These are phyloP conservation scores for Periphyllus acericola DNA, from an alignment of 2,888 invertebrate genomes.

Conservation along the genomic window DNA sequence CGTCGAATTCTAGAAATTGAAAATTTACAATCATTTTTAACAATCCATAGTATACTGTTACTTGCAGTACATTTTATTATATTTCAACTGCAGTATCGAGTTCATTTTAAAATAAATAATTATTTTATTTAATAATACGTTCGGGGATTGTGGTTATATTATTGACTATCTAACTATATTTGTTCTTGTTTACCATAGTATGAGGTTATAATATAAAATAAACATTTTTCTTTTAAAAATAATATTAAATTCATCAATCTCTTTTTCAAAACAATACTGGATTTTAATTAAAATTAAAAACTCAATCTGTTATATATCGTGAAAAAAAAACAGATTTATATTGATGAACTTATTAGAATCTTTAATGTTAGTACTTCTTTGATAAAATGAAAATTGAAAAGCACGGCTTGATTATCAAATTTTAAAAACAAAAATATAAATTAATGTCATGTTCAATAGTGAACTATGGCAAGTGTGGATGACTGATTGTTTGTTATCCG, in stretches of 20 bases:
- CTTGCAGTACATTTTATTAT: no score
- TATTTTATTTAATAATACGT: background rate
- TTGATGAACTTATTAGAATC: background rate
- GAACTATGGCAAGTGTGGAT: background rate
- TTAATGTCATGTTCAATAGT: background rate
- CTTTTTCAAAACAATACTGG: background rate
- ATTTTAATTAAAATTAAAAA: background rate
- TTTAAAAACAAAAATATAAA: background rate
- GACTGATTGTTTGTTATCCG: slow-evolving; percentile 12
- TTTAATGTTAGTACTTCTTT: background rate
- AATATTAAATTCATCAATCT: background rate
- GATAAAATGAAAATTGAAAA: background rate
- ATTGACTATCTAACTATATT: background rate
- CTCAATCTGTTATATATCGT: background rate
- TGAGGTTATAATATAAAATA: background rate
- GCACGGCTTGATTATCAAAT: background rate
- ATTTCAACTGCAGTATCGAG: no score
- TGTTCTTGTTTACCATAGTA: background rate
- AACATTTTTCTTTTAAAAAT: background rate
- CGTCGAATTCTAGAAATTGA: background rate
- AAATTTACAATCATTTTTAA: background rate
- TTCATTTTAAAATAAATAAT: background rate
- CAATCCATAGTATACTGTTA: no score
- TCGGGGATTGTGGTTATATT: background rate
- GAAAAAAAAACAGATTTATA: background rate